These are phyloP conservation scores for Pangasianodon hypophthalmus DNA, from an alignment of 2,113 vertebrate genomes.

Conservation along the genomic window DNA sequence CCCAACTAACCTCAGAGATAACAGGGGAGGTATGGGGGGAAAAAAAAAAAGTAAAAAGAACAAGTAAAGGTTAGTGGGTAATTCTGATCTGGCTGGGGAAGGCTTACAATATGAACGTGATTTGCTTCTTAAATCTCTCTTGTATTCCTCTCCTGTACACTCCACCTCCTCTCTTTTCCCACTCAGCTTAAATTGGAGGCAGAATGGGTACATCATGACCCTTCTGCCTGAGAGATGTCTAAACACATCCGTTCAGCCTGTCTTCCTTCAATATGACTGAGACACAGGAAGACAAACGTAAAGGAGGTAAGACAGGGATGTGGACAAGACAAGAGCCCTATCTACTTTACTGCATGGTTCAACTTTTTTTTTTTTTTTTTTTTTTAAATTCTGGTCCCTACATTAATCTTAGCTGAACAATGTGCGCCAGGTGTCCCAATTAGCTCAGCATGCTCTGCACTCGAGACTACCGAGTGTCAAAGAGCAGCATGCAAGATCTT, in stretches of 20 bases:
- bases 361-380: background rate
- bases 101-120: conserved; percentile 16
- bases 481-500: background rate
- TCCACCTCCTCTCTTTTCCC: background rate
- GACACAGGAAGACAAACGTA: background rate
- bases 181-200: conserved; percentile 25
- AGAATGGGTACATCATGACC: conserved; percentile 37
- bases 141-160: background rate
- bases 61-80: conserved; percentile 34
- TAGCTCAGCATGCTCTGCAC: conserved; percentile 12
- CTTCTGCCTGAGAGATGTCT: background rate
- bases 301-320: background rate
- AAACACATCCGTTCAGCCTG: conserved; percentile 10
- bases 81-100: background rate
- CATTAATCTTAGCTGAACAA: conserved; percentile 16
- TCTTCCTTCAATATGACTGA: background rate
- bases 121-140: background rate
- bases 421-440: conserved; percentile 23
- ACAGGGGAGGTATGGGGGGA: background rate
- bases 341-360: background rate
- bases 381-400: background rate
- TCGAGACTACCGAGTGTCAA: background rate
- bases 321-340: background rate
- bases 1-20: conserved; percentile 13
- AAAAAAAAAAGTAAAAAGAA: background rate